Evolutionary conservation across 2,113 vertebrate species (phyloP), one percentile per base, ranked within the genome.

Genomic region (Corythaeola cristata): DNA sequence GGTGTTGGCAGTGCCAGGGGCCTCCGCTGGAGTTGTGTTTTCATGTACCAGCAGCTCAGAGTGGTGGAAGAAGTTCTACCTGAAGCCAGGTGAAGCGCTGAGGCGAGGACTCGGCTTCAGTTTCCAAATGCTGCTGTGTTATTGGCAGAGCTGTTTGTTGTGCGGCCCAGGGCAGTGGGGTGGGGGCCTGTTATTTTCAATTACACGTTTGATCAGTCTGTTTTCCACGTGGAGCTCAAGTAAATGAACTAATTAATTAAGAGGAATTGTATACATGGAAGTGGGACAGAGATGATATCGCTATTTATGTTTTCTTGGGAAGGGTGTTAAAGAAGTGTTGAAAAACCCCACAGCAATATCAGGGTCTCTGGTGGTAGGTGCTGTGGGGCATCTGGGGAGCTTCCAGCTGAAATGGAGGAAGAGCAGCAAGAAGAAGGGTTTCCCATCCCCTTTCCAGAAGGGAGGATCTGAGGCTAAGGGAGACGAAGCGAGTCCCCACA

Each of bases 71-170:
- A 21, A 55, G 15, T 35, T 53, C 22, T 32, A 12, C 33, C 60
- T 86, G 82, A 23, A 85, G 50, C 23, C 67, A n/a, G 77, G 30
- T 15, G 33, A 62, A 58, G n/a, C 26, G 64, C 67, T 5, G 7
- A 59, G 67, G 37, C 8, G 3, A 68, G 47, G 75, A 44, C 41
- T 86, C 41, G 0, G 18, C 72, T 66, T 66, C 13, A 11, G 23
- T 58, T 71, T 52, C 67, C 30, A 9, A 3, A n/a, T 0, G 1
- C 47, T 33, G 55, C 59, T 1, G 0, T 32, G 0, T 32, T 56
- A 16, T 2, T 88, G 90, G 85, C 86, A 90, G 90, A 59, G 50
- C 55, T 32, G 44, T 69, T 58, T 77, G 79, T 52, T 67, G 52
- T 80, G 68, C 3, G 0, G 82, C 90, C 90, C 49, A 60, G 83